Base-by-base conservation (phyloP, 1,140 invertebrate genomes). In the Caerostris darwini region DNA sequence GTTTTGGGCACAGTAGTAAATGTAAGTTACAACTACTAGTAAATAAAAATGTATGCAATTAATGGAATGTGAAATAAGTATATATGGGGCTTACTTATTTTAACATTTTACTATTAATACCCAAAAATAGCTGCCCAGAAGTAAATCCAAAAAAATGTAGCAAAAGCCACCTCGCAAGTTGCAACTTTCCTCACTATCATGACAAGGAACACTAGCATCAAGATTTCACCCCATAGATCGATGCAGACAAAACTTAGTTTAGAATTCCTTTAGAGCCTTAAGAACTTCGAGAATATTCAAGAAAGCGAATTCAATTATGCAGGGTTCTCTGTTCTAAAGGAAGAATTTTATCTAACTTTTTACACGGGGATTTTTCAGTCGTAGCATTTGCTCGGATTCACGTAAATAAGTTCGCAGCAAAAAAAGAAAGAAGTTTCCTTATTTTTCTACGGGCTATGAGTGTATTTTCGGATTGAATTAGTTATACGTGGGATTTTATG, bases 281-380 rank as follows among this genome's bases (percentile, higher is more conserved):
- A 64, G 86, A 88, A 64, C 56, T 59, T 50, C 71, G 17, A 50
- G 58, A 85, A 64, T 50, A 61, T 61, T 88, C 86, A 17, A 53
- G 61, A 34, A 17, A 88, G 7, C 7, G 12, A 64, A 88, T 88
- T 88, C 59, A 88, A 88, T 88, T 67, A 88, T 88, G 86, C 59
- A 88, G 17, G 86, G 61, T 10, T 88, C 64, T 64, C 61, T 34
- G 61, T 88, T 64, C 86, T 14, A 88, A 19, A 87, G 6, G 86
- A n/a, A 54, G 86, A 88, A 88, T 64, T 88, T 88, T 58, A 83
- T 83, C 82, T 88, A 88, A 88, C 86, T 88, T 88, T n/a, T 61
- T 88, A 88, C 57, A 64, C 50, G 53, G 86, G 50, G 53, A 57
- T 88, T 88, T 64, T 19, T 57, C 53, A 57, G 53, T 83, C 19